Conservation (phyloP, 2,113 vertebrate species). For the Ivindomyrus marchei region DNA sequence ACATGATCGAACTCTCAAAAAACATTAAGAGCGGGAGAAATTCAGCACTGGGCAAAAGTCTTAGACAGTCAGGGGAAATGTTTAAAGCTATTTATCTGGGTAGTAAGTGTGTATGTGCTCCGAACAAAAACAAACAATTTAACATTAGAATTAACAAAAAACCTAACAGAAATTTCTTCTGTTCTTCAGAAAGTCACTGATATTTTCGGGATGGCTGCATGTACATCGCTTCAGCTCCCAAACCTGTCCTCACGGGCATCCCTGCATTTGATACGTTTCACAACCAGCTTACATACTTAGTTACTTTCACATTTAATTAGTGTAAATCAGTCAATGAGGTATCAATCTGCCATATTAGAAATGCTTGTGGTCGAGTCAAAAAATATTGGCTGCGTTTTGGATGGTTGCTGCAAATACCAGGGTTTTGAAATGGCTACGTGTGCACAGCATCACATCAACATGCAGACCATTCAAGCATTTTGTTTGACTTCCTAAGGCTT, state of each 20-base stretch:
- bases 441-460: neutral
- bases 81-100: neutral
- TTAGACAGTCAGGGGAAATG: neutral
- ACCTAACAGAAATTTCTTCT: neutral
- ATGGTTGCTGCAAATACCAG: neutral
- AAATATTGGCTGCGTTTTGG: neutral
- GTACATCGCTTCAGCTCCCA: neutral
- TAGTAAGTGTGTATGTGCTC: neutral
- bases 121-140: neutral
- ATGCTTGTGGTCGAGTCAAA: neutral
- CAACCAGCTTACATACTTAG: neutral
- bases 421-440: neutral
- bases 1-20: no score
- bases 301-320: neutral
- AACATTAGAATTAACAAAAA: neutral
- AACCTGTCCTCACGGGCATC: neutral
- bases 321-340: neutral
- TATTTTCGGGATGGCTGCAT: neutral
- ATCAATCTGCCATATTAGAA: neutral
- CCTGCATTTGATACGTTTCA: neutral
- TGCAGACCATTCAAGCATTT: neutral
- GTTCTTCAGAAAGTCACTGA: neutral
- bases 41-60: neutral
- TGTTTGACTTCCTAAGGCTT: neutral
- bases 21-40: neutral